Evolutionary conservation across 2,888 invertebrate species (phyloP).

Genomic region (Drosophila nr. perissopoda): DNA sequence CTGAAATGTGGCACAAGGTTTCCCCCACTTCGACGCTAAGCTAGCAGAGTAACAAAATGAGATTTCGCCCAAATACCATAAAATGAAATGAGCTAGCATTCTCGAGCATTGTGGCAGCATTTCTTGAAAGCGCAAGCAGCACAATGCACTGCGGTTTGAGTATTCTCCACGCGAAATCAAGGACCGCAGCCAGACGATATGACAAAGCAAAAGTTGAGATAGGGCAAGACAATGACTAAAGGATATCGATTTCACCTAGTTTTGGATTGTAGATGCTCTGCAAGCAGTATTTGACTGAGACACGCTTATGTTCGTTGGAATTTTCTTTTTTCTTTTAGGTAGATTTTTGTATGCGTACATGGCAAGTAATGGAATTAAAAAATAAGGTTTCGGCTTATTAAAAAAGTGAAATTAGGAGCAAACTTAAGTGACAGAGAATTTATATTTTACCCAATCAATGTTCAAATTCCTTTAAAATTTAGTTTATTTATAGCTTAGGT

Average conservation of each 20-base stretch:
- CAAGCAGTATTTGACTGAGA: conserved; percentile 19
- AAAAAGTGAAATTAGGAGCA: conserved; percentile 4
- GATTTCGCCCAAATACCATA: conserved; percentile 51
- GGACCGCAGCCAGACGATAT: conserved; percentile 30
- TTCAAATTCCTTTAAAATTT: not conserved
- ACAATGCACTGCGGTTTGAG: conserved; percentile 38
- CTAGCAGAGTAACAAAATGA: conserved; percentile 22
- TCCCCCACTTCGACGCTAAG: conserved; percentile 45
- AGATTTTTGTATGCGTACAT: not conserved
- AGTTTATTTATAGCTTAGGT: not conserved
- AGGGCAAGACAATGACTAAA: conserved; percentile 62
- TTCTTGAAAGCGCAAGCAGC: conserved; percentile 26
- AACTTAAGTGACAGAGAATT: not conserved
- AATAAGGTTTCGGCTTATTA: conserved; percentile 5
- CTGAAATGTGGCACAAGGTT: conserved; percentile 8
- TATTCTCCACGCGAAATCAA: conserved; percentile 44
- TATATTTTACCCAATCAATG: no score
- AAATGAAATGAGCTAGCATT: conserved; percentile 58
- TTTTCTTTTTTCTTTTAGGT: not conserved
- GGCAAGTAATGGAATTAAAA: conserved; percentile 9
- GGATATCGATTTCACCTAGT: conserved; percentile 75
- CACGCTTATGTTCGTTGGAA: conserved; percentile 4
- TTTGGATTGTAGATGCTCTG: conserved; percentile 41
- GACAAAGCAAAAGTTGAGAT: conserved; percentile 43
- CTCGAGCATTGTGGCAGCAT: conserved; percentile 17